Evolutionary conservation across 2,888 invertebrate genomes (phyloP), one percentile per base, ranked within the genome.

Genomic region (Idaea aversata): DNA sequence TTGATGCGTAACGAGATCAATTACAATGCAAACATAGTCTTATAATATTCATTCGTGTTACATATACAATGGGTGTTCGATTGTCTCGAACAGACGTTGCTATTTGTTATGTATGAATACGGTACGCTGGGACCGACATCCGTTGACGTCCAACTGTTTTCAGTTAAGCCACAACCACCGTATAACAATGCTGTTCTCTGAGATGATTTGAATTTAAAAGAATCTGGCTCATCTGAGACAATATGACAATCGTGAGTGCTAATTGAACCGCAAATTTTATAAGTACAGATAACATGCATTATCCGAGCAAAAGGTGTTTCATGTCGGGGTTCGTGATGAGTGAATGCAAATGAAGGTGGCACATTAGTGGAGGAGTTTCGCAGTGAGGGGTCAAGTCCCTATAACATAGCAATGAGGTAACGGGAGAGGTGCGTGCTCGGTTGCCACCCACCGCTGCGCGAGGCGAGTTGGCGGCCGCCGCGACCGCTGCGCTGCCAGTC

Each of bases 331-430:
- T 65, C 67, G 69, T 72, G 47, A 47, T 47, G n/a, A 73, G 75
- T 77, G 74, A 77, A 79, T 81, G 84, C 79, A 82, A 81, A 79
- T 82, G 80, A 77, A 75, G 75, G 78, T 79, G 75, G 76, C 72
- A 70, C 69, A 72, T 77, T 72, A 72, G 74, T 74, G 77, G 81
- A 85, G 85, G 86, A 88, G 86, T 88, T 86, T 87, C 80, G 83
- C 85, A 80, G 79, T 79, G 84, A 87, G 87, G 88, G 88, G 87
- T 88, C 88, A 84, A 82, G 88, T 88, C 88, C 88, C 89, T 88
- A 83, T 90, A 86, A 87, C 88, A 87, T 88, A 80, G 90, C 88
- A 88, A 88, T 90, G 87, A 91, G 91, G 90, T 91, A 92, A 91
- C 92, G 92, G 91, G 91, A 91, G 91, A 88, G 89, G 85, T 88